Percentiles rank a stretch among this genome's conserved stretches.
phyloP scores from a whole-genome alignment of 1,140 invertebrate genomes.

The Heliconius eleuchia region DNA sequence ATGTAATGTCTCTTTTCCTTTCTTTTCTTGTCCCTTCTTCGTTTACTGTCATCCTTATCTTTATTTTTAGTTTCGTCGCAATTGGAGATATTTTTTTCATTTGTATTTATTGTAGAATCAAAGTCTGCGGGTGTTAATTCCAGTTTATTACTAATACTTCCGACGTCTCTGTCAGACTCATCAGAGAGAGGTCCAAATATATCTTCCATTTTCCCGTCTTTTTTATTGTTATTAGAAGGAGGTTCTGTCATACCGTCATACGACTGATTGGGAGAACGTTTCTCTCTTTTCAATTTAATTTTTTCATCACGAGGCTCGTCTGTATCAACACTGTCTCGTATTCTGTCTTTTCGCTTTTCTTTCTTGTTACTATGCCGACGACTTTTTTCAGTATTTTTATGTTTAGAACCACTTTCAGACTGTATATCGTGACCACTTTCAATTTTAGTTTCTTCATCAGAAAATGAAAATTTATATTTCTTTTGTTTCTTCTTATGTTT shows the following conservation, averaged over 20 bases:
- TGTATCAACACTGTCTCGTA: constrained; percentile 81
- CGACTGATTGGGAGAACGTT: constrained; percentile 69
- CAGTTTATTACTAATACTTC: constrained; percentile 28
- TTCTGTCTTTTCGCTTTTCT: constrained; percentile 87
- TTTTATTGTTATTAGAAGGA: constrained; percentile 73
- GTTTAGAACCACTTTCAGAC: constrained; percentile 60
- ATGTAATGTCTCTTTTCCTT: constrained; percentile 81
- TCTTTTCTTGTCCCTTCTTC: constrained; percentile 87
- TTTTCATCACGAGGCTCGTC: constrained; percentile 81
- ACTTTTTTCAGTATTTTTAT: constrained; percentile 81
- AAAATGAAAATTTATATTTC: constrained; percentile 85
- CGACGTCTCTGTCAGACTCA: constrained; percentile 80
- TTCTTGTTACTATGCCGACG: constrained; percentile 86
- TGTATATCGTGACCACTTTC: constrained; percentile 51
- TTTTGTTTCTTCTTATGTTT: constrained; percentile 93
- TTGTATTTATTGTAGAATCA: constrained; percentile 39
- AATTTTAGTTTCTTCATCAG: constrained; percentile 82
- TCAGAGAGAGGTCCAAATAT: constrained; percentile 93
- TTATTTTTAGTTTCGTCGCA: constrained; percentile 65
- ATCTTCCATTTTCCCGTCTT: constrained; percentile 91
- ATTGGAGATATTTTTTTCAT: constrained; percentile 41
- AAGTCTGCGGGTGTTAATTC: constrained; percentile 32
- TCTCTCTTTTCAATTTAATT: constrained; percentile 83
- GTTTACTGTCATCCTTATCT: constrained; percentile 82
- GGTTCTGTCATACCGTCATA: constrained; percentile 53